Evolutionary conservation across 2,113 vertebrate genomes (phyloP).

Genomic region (Forbesichthys papilliferus): DNA sequence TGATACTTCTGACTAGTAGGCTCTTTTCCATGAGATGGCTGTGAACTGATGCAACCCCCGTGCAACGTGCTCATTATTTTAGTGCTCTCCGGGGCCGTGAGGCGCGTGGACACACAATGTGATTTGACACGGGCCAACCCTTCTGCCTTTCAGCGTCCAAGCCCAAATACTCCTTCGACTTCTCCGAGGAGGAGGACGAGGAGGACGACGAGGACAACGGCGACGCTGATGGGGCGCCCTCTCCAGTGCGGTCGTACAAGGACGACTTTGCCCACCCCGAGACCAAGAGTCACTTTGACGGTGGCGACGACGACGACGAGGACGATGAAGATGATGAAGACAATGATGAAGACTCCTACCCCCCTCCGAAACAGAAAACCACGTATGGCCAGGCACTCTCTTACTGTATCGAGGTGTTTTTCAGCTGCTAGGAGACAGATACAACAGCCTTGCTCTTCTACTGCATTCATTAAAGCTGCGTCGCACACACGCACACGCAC

Average conservation of each 20-base stretch:
- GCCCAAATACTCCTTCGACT: slow-evolving; percentile 97
- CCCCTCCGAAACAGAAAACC: slow-evolving; percentile 75
- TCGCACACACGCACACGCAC: too few species aligned
- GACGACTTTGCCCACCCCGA: slow-evolving; percentile 81
- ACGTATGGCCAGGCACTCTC: not conserved
- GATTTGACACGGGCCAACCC: not conserved
- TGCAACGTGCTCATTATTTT: too few species aligned
- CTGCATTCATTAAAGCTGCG: too few species aligned
- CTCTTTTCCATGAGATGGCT: too few species aligned
- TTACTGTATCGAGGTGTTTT: not conserved
- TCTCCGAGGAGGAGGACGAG: slow-evolving; percentile 93
- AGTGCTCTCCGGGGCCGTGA: not conserved
- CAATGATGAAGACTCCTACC: slow-evolving; percentile 78
- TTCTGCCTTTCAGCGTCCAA: slow-evolving; percentile 81
- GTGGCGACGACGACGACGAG: slow-evolving; percentile 65
- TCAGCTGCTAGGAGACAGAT: too few species aligned
- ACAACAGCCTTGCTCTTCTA: too few species aligned
- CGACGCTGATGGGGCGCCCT: slow-evolving; percentile 81
- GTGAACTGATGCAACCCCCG: too few species aligned
- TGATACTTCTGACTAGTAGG: too few species aligned
- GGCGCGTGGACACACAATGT: not conserved
- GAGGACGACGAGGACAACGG: slow-evolving; percentile 80
- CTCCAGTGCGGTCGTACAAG: slow-evolving; percentile 83
- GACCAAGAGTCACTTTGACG: slow-evolving; percentile 45
- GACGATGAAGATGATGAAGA: slow-evolving; percentile 81